Evolutionary conservation across 2,797 vertebrate genomes (phyloP).

Genomic region (Syndactyla subalaris): DNA sequence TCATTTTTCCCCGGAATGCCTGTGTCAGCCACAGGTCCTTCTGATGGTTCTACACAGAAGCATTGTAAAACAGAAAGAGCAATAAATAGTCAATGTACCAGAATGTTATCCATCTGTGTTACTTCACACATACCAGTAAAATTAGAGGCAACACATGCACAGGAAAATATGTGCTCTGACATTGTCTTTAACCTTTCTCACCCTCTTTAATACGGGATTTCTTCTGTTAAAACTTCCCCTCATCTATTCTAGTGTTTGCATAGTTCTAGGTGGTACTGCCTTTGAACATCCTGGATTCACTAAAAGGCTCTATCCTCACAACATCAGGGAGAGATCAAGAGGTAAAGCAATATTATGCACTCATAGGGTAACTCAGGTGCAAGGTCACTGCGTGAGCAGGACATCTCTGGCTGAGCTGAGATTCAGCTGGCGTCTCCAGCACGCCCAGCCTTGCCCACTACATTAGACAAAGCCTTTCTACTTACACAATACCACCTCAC

Average conservation of each 20-base stretch:
- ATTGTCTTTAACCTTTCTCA: background rate
- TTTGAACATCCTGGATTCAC: background rate
- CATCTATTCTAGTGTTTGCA: background rate
- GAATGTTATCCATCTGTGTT: background rate
- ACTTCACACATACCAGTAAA: background rate
- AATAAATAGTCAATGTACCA: background rate
- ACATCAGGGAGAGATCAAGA: background rate
- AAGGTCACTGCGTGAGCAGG: background rate
- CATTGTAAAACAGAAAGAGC: background rate
- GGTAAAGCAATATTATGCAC: background rate
- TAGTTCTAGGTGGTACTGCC: background rate
- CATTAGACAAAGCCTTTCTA: background rate
- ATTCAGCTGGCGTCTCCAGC: background rate
- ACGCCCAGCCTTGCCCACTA: background rate
- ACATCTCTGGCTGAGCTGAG: background rate
- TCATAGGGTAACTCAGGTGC: background rate
- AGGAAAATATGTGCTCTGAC: background rate
- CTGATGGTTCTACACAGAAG: conserved; percentile 64
- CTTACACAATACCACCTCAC: background rate
- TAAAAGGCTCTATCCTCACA: background rate
- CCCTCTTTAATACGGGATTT: background rate
- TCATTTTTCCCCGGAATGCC: conserved; percentile 58
- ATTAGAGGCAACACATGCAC: background rate
- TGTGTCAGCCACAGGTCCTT: conserved; percentile 59
- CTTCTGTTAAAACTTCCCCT: background rate